phyloP scores from a whole-genome alignment of 2,888 invertebrate genomes.

The Lasioglossum lativentre region DNA sequence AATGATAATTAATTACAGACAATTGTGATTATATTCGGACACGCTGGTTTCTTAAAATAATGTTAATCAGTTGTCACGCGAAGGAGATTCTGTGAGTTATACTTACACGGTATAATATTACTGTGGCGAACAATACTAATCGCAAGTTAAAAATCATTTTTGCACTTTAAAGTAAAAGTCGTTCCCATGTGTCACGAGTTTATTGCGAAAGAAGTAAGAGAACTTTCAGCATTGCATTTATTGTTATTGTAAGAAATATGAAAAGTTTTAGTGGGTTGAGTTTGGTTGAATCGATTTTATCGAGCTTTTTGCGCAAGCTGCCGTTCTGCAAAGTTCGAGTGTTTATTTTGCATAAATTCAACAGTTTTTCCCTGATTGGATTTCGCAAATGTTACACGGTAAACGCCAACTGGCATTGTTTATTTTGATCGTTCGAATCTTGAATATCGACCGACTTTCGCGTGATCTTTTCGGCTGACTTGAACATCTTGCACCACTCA shows the following conservation, averaged over 20 bases:
- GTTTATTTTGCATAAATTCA: not conserved
- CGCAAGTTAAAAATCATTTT: not conserved
- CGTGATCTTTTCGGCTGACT: not conserved
- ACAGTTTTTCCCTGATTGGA: not conserved
- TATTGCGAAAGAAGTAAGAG: not conserved
- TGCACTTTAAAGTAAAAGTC: not conserved
- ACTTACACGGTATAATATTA: not conserved
- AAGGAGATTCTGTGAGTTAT: not conserved
- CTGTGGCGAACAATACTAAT: not conserved
- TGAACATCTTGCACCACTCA: not conserved
- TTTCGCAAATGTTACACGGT: not conserved
- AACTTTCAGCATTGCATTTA: not conserved
- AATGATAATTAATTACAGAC: not conserved
- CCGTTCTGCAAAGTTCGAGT: not conserved
- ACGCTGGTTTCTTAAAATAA: not conserved
- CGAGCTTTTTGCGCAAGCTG: not conserved
- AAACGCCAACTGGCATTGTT: not conserved
- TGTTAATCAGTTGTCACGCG: not conserved
- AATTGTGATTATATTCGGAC: not conserved
- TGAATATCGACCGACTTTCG: not conserved
- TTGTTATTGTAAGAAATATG: not conserved
- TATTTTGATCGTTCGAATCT: not conserved
- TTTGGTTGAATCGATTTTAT: not conserved
- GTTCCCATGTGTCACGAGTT: not conserved
- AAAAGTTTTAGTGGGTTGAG: not conserved